Conservation (phyloP, 92 coral and sea anemone genomes). For the Porites lobata region DNA sequence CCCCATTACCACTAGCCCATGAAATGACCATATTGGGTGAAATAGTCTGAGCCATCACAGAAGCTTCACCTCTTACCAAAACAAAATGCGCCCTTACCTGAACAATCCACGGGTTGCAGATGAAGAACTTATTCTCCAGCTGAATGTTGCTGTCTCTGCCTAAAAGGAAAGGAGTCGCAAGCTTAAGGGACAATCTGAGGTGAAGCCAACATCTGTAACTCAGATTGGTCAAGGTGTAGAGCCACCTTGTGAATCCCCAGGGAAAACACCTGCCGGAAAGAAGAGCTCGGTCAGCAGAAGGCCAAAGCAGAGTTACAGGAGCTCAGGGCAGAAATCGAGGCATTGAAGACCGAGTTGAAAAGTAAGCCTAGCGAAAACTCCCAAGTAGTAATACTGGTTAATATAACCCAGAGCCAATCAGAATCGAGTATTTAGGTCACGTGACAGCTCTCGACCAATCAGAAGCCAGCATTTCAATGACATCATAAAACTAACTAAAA, state of each 20-base stretch:
- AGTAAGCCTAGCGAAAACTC: not conserved
- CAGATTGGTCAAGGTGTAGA: conserved; percentile 33
- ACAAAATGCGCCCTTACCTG: conserved; percentile 54
- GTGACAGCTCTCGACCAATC: too few species aligned
- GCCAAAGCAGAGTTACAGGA: conserved; percentile 47
- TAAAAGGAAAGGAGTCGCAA: conserved; percentile 54
- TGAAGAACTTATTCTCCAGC: conserved; percentile 65
- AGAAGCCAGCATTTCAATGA: too few species aligned
- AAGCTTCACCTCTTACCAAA: not conserved
- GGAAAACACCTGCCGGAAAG: not conserved
- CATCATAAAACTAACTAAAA: too few species aligned
- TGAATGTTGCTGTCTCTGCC: conserved; percentile 66
- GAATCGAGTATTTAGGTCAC: too few species aligned
- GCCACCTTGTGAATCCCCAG: not conserved
- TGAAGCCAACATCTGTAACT: conserved; percentile 28
- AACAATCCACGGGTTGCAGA: conserved; percentile 39
- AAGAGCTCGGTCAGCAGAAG: conserved; percentile 11
- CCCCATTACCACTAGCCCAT: too few species aligned
- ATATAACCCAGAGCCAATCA: too few species aligned
- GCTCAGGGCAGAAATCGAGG: conserved; percentile 50
- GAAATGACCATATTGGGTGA: too few species aligned
- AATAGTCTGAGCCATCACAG: too few species aligned
- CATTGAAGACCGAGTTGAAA: conserved; percentile 48
- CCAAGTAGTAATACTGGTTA: too few species aligned
- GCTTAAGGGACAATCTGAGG: conserved; percentile 41